These are phyloP conservation scores for Carterocephalus palaemon DNA, from an alignment of 2,888 invertebrate genomes.

Conservation along the genomic window DNA sequence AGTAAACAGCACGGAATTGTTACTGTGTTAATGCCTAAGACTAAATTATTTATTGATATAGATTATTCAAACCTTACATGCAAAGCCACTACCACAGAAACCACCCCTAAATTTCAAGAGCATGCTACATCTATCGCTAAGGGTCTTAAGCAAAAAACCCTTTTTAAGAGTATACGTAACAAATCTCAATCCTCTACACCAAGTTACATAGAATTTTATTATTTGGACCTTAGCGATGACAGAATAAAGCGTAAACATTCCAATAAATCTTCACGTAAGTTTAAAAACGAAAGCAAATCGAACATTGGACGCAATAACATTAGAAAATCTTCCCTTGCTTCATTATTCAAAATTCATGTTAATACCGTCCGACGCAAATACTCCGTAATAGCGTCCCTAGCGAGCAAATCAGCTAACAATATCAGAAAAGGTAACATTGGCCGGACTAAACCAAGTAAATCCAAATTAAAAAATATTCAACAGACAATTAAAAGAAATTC, in stretches of 20 bases:
- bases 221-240: conserved; percentile 51
- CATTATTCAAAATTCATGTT: conserved; percentile 5
- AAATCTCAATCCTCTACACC: conserved; percentile 45
- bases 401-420: conserved; percentile 1
- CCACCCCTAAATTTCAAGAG: background rate
- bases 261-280: conserved; percentile 8
- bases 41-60: conserved; percentile 45
- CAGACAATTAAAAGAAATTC: background rate
- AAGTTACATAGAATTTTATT: conserved; percentile 67
- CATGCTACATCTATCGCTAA: background rate
- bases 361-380: background rate
- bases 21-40: conserved; percentile 58
- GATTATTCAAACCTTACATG: conserved; percentile 26
- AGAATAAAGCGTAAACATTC: conserved; percentile 19
- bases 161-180: too few species aligned
- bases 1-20: conserved; percentile 57
- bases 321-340: background rate
- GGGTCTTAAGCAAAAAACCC: background rate
- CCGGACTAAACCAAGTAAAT: background rate
- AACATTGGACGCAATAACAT: background rate
- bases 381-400: background rate
- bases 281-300: background rate
- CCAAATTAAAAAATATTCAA: conserved; percentile 1
- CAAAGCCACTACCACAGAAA: conserved; percentile 27
- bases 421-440: background rate